Conservation (phyloP, 1,140 invertebrate genomes). For the Brachionus rotundiformis region DNA sequence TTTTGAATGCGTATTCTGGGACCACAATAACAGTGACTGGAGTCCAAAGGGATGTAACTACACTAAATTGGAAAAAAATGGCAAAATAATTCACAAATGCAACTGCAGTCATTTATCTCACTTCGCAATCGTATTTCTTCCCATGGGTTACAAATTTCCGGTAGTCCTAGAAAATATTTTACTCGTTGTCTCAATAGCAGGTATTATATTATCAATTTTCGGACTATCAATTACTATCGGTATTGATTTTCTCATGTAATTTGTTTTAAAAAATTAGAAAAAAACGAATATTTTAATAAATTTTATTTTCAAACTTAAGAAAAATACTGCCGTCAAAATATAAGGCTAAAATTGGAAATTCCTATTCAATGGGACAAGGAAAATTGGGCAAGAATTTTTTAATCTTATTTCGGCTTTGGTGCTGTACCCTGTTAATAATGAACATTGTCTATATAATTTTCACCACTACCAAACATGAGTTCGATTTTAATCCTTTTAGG, state of each 20-base stretch:
- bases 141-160: neutral
- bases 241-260: neutral
- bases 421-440: neutral
- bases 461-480: neutral
- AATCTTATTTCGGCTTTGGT: neutral
- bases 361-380: neutral
- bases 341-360: neutral
- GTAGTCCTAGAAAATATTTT: neutral
- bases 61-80: neutral
- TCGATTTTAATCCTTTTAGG: neutral
- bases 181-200: neutral
- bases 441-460: neutral
- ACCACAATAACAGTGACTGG: neutral
- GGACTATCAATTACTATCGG: neutral
- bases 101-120: neutral
- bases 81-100: slow-evolving; percentile 1
- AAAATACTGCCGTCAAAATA: neutral
- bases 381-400: neutral
- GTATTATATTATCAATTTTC: neutral
- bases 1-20: neutral
- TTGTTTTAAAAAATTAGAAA: too few species aligned
- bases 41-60: neutral
- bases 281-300: neutral
- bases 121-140: neutral
- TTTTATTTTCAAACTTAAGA: neutral